These are phyloP conservation scores for Rhodeus uyekii DNA, from an alignment of 2,797 vertebrate species.

Conservation along the genomic window DNA sequence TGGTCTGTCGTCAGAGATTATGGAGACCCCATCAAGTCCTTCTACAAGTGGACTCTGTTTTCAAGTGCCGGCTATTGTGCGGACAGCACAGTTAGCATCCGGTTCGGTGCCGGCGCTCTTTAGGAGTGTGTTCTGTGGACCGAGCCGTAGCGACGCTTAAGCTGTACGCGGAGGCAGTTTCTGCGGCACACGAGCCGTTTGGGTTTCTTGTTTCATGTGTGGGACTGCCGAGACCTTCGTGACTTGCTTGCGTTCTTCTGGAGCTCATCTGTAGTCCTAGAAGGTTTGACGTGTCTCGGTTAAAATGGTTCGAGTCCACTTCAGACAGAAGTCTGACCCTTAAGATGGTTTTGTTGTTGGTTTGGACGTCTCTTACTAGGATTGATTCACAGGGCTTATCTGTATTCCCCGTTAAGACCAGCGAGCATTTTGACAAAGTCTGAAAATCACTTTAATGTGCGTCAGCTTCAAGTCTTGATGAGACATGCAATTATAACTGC, in stretches of 20 bases:
- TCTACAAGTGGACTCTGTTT: background rate
- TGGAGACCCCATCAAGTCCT: background rate
- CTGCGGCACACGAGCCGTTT: too few species aligned
- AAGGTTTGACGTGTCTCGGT: background rate
- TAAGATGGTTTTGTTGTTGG: background rate
- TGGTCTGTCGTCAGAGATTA: too few species aligned
- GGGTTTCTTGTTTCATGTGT: background rate
- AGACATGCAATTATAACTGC: too few species aligned
- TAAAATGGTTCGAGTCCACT: background rate
- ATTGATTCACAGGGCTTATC: background rate
- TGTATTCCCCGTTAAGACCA: accelerated
- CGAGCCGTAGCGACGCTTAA: too few species aligned
- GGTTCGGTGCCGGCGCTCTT: background rate
- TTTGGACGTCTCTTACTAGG: background rate
- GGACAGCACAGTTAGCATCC: background rate
- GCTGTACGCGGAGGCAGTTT: too few species aligned
- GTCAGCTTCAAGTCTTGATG: too few species aligned
- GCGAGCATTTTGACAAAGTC: too few species aligned
- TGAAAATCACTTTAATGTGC: too few species aligned
- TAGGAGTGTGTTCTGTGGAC: background rate
- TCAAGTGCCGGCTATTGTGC: background rate
- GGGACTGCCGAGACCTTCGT: background rate
- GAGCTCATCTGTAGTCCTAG: background rate
- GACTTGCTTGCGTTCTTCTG: background rate
- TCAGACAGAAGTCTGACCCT: background rate